A percentile compares a stretch with the other conserved stretches of the same genome.
These are phyloP conservation scores for Stigmatopora nigra DNA, from an alignment of 2,113 vertebrate genomes.

Conservation along the genomic window DNA sequence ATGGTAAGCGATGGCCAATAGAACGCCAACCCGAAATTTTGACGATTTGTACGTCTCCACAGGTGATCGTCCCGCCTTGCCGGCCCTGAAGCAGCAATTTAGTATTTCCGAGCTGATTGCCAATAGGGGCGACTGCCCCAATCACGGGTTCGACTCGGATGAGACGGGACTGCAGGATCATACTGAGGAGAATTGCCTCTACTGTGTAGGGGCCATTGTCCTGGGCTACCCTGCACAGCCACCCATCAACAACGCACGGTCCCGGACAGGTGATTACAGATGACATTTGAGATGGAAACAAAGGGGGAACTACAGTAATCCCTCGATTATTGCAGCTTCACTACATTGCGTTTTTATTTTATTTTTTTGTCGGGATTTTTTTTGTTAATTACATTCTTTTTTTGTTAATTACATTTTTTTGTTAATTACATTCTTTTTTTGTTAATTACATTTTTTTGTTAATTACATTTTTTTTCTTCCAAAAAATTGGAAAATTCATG, in stretches of 20 bases:
- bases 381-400: no score
- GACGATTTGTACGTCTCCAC: not conserved
- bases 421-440: no score
- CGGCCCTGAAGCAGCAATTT: slow-evolving; percentile 83
- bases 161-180: slow-evolving; percentile 95
- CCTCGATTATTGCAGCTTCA: no score
- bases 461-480: no score
- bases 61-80: slow-evolving; percentile 54
- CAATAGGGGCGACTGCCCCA: slow-evolving; percentile 79
- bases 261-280: slow-evolving; percentile 74
- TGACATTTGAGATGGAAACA: no score
- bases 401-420: no score
- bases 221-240: slow-evolving; percentile 81
- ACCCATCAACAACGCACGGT: slow-evolving; percentile 76
- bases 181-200: slow-evolving; percentile 92
- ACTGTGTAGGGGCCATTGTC: slow-evolving; percentile 85
- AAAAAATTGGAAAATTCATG: no score
- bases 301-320: no score
- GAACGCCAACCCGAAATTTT: no score
- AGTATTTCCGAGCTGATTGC: slow-evolving; percentile 95
- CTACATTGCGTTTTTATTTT: no score
- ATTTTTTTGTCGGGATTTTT: no score
- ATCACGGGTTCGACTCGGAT: slow-evolving; percentile 79
- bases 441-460: no score
- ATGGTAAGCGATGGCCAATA: slow-evolving; percentile 49